Evolutionary conservation across 2,113 vertebrate species (phyloP).

Genomic region (Pyrgilauda ruficollis): DNA sequence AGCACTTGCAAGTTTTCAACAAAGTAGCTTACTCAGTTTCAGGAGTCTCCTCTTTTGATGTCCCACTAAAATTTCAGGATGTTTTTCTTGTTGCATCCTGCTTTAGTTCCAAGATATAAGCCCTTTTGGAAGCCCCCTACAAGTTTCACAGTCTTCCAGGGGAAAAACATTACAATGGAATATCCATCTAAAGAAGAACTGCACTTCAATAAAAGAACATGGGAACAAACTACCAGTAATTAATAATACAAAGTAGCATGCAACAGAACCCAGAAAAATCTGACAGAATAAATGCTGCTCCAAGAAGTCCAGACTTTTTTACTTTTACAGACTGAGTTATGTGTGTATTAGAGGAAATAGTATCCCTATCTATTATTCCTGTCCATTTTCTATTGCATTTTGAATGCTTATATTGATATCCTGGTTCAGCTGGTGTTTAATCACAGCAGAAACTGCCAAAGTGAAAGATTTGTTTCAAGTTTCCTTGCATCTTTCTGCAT

Average conservation of each 20-base stretch:
- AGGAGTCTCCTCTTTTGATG: not conserved
- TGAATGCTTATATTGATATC: not conserved
- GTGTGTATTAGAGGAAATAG: not conserved
- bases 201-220: not conserved
- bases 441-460: not conserved
- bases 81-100: slow-evolving; percentile 22
- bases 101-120: not conserved
- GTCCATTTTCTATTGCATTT: not conserved
- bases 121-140: not conserved
- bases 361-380: not conserved
- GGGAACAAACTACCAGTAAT: not conserved
- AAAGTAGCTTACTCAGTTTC: not conserved
- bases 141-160: not conserved
- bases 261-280: not conserved
- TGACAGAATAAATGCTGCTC: not conserved
- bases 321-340: not conserved
- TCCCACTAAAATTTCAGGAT: not conserved
- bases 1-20: not conserved
- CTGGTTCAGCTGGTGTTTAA: not conserved
- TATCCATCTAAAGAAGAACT: not conserved
- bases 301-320: not conserved
- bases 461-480: not conserved
- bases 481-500: not conserved
- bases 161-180: not conserved
- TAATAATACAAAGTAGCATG: not conserved